Percentiles rank a stretch among this genome's conserved stretches.
These are phyloP conservation scores for Parotia lawesii DNA, from an alignment of 2,113 vertebrate genomes.

Conservation along the genomic window DNA sequence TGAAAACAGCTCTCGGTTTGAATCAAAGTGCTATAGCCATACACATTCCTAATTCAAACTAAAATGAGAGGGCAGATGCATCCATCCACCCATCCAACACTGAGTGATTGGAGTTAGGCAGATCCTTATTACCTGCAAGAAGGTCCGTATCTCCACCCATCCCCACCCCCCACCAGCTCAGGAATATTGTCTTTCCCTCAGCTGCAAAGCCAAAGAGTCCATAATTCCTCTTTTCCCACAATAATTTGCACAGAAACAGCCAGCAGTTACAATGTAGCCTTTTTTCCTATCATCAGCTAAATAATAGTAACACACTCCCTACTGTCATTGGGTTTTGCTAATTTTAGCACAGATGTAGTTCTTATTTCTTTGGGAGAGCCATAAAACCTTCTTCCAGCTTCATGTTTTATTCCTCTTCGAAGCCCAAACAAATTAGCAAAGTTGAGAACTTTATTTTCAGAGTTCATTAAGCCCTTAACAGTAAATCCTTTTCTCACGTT, in stretches of 20 bases:
- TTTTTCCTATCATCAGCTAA: conserved; percentile 48
- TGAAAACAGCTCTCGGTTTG: not conserved
- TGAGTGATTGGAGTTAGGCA: not conserved
- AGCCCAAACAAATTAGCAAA: conserved; percentile 78
- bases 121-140: not conserved
- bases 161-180: not conserved
- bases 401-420: conserved; percentile 69
- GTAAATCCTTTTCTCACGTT: conserved; percentile 75
- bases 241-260: conserved; percentile 29
- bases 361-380: conserved; percentile 59
- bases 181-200: not conserved
- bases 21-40: not conserved
- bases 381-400: conserved; percentile 70
- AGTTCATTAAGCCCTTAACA: conserved; percentile 79
- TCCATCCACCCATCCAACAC: not conserved
- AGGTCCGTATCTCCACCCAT: not conserved
- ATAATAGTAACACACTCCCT: not conserved
- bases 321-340: conserved; percentile 37
- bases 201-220: conserved; percentile 28
- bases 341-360: conserved; percentile 62
- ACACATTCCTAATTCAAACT: not conserved
- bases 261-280: conserved; percentile 37
- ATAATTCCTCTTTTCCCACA: conserved; percentile 58
- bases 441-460: conserved; percentile 79
- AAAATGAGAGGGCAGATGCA: not conserved